These are phyloP conservation scores for Aspidoscelis tigris DNA, from an alignment of 2,113 vertebrate species.

Conservation along the genomic window DNA sequence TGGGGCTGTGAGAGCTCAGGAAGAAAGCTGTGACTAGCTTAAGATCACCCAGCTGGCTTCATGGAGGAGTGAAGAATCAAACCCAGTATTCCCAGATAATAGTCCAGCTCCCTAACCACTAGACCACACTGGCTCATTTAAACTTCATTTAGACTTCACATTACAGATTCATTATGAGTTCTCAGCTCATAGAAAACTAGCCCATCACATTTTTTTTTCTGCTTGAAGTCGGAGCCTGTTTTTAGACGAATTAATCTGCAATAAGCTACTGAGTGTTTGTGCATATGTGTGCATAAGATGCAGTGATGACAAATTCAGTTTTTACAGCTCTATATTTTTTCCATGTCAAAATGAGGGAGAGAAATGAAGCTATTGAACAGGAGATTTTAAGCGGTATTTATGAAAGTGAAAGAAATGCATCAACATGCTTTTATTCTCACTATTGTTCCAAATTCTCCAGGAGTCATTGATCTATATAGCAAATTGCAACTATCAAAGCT, in stretches of 20 bases:
- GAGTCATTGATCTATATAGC: conserved; percentile 25
- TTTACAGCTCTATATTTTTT: conserved; percentile 7
- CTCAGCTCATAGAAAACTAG: background rate
- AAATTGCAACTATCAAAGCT: conserved; percentile 22
- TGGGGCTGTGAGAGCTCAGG: no score
- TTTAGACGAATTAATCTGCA: conserved; percentile 4
- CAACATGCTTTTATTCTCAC: conserved; percentile 19
- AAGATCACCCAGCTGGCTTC: no score
- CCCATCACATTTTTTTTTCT: conserved; percentile 29
- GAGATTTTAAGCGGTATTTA: conserved; percentile 13
- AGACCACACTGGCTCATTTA: no score
- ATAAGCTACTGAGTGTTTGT: background rate
- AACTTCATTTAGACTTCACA: no score
- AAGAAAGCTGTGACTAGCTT: no score
- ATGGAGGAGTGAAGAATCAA: no score
- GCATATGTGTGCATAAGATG: background rate
- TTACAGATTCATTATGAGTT: no score
- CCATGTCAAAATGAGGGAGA: background rate
- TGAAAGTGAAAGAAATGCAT: conserved; percentile 5
- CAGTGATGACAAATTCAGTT: background rate
- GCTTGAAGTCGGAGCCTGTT: conserved; percentile 19
- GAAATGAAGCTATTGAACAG: background rate
- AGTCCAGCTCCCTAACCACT: no score
- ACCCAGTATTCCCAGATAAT: no score
- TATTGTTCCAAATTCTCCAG: conserved; percentile 27